phyloP scores from a whole-genome alignment of 2,113 vertebrate genomes.

The Tragelaphus buxtoni region DNA sequence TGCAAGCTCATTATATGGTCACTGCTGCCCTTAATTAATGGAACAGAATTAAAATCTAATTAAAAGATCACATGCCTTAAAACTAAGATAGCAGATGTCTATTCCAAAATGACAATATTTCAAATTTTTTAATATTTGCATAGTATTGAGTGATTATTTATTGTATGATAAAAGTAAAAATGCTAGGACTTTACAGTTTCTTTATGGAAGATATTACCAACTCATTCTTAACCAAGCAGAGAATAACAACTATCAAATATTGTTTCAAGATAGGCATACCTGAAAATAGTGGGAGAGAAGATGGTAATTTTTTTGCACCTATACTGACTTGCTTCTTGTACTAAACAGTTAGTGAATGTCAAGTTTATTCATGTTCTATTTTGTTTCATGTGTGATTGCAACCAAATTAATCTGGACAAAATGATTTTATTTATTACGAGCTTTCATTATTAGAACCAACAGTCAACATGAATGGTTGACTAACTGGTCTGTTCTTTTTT shows the following conservation, averaged over 20 bases:
- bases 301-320: neutral
- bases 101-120: constrained; percentile 14
- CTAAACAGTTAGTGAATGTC: neutral
- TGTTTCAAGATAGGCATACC: constrained; percentile 9
- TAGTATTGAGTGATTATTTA: neutral
- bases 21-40: neutral
- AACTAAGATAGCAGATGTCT: neutral
- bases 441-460: constrained; percentile 13
- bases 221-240: constrained; percentile 21
- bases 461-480: neutral
- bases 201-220: neutral
- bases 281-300: neutral
- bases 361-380: neutral
- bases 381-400: constrained; percentile 6
- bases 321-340: neutral
- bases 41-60: constrained; percentile 43
- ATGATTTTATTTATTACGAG: neutral
- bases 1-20: neutral
- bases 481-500: neutral
- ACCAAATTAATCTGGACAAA: constrained; percentile 10
- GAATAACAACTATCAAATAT: neutral
- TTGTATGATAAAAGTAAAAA: constrained; percentile 26
- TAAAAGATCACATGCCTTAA: constrained; percentile 28
- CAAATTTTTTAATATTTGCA: neutral
- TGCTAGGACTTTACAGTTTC: constrained; percentile 25